Percentiles rank a stretch among this genome's conserved stretches.
These are phyloP conservation scores for Rhabdophis nuchalis DNA, from an alignment of 2,797 vertebrate genomes.

Conservation along the genomic window DNA sequence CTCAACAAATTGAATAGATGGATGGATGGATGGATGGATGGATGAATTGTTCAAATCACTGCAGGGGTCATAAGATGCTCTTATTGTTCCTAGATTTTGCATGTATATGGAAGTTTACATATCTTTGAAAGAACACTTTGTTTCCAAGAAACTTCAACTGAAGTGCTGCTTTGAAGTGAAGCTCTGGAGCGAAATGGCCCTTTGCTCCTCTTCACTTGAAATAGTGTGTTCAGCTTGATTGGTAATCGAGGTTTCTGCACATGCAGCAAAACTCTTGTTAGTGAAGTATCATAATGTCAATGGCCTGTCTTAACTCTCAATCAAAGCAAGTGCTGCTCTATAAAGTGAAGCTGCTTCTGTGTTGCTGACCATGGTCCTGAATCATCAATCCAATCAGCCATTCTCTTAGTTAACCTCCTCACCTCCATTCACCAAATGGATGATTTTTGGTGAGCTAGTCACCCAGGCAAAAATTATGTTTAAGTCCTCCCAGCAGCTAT, in stretches of 20 bases:
- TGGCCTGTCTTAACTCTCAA: background rate
- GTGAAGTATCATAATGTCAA: background rate
- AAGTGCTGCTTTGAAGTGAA: background rate
- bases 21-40: background rate
- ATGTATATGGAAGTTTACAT: background rate
- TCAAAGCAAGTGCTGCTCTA: background rate
- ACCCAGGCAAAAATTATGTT: background rate
- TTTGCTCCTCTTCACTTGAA: background rate
- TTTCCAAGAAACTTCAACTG: background rate
- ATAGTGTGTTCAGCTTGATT: background rate
- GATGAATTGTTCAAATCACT: background rate
- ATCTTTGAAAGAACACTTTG: background rate
- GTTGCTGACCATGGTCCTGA: background rate
- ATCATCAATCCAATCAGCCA: background rate
- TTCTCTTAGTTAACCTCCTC: background rate
- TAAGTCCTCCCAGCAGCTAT: background rate
- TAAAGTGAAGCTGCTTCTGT: background rate
- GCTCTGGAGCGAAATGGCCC: background rate
- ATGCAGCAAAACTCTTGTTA: background rate
- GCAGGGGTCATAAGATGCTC: background rate
- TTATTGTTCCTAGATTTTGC: background rate
- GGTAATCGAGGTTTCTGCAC: background rate
- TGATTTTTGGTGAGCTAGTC: background rate
- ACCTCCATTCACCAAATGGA: background rate
- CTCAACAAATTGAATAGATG: background rate